Evolutionary conservation across 2,888 invertebrate genomes (phyloP), one percentile per base, ranked within the genome.

Genomic region (Flabesymbios commensalis): DNA sequence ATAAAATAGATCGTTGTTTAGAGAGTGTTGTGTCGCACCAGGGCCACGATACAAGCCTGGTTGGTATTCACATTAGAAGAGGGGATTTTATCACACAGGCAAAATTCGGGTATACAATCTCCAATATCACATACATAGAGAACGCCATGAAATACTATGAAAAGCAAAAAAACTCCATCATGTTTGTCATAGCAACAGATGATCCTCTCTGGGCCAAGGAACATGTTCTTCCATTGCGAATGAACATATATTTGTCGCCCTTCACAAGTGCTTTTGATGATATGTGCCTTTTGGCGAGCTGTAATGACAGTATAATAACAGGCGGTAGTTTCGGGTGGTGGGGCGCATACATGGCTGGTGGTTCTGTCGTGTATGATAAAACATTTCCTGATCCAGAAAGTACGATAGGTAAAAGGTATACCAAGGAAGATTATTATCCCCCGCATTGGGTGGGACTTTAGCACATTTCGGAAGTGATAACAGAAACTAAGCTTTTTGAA

Each of bases 241-340:
- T 48, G 48, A 29, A 31, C 29, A 55, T 42, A 32, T 24, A 48
- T 22, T 31, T 42, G 28, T 52, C 31, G 22, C 19, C 47, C 32
- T 32, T 42, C 52, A 42, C 49, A n/a, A 55, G 45, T 5, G 39
- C 19, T 24, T 7, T 24, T 5, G 48, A 48, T 26, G 60, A 60
- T 49, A 19, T 60, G 45, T 54, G 47, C 4, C 41, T 54, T 2
- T 33, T 60, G 1, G 45, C 60, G 39, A n/a, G 24, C 22, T 60
- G 60, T 29, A 60, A 60, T 48, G 54, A 60, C 48, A 60, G 51
- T 29, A 45, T 60, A 24, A 60, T 54, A 33, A 54, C 60, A n/a
- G 60, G 48, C 28, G 60, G 60, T 5, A 60, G 54, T 2, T 60
- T 32, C 41, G 36, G 55, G n/a, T 60, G 60, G 60, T 60, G 60